Evolutionary conservation across 1,140 invertebrate species (phyloP).

Genomic region (Stegodyphus dumicola): DNA sequence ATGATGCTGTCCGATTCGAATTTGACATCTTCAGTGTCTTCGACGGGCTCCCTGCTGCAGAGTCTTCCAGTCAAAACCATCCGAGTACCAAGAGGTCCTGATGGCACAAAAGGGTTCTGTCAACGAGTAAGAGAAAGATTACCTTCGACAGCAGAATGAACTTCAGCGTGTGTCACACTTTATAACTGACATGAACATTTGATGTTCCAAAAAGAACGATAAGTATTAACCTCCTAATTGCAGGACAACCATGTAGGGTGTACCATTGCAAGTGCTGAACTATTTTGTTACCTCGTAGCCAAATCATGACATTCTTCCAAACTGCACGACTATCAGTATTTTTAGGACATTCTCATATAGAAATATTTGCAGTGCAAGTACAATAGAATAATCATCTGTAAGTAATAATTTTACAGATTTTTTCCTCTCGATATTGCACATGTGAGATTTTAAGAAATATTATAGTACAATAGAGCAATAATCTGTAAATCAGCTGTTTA

Average conservation of each 20-base stretch:
- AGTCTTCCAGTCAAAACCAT: constrained; percentile 75
- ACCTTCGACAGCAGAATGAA: constrained; percentile 50
- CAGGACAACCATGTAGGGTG: neutral
- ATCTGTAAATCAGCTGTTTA: no score
- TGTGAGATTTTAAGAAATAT: no score
- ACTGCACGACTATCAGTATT: neutral
- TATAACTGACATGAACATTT: neutral
- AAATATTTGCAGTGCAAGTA: no score
- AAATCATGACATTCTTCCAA: neutral
- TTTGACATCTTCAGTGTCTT: constrained; percentile 6
- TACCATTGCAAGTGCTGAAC: neutral
- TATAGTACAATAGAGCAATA: no score
- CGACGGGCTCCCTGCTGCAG: constrained; percentile 76
- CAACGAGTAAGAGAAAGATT: constrained; percentile 29
- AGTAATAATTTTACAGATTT: no score
- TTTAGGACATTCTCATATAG: neutral
- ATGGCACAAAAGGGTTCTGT: constrained; percentile 82
- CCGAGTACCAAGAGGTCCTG: constrained; percentile 84
- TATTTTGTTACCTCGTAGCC: neutral
- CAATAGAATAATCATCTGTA: no score
- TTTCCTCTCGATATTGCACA: no score
- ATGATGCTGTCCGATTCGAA: constrained; percentile 48
- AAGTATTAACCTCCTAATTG: neutral
- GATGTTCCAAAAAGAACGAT: neutral
- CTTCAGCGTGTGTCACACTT: neutral